A percentile compares a stretch with the other conserved stretches of the same genome.
Conservation (phyloP, 2,797 vertebrate genomes). For the Paguma larvata region DNA sequence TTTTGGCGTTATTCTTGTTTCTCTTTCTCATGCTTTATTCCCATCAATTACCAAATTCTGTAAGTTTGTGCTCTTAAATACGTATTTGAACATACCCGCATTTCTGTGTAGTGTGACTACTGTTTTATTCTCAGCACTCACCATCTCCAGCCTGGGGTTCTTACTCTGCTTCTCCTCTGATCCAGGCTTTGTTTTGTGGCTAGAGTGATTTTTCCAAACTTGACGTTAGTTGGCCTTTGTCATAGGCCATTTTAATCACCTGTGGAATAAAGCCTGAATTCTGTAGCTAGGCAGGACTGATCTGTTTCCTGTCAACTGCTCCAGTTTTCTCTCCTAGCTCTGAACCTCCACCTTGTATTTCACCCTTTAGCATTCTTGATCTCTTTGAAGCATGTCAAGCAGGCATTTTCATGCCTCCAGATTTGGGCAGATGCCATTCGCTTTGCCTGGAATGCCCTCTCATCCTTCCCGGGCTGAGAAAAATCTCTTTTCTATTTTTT, state of each 20-base stretch:
- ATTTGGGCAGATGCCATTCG: neutral
- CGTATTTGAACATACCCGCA: neutral
- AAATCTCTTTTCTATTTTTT: neutral
- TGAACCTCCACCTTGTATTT: neutral
- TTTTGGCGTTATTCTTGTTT: neutral
- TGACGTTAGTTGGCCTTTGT: neutral
- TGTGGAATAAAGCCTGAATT: conserved; percentile 3
- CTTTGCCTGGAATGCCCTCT: neutral
- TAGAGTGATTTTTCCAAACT: neutral
- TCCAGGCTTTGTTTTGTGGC: neutral
- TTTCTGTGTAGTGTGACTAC: neutral
- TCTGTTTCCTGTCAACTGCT: neutral
- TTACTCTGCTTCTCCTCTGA: neutral
- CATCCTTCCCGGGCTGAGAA: neutral
- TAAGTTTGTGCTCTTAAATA: neutral
- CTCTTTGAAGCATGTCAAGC: neutral
- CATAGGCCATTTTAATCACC: neutral
- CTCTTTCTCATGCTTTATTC: neutral
- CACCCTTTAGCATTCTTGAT: neutral
- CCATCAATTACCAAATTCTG: neutral
- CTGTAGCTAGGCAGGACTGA: neutral
- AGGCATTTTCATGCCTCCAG: neutral
- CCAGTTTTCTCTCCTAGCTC: neutral
- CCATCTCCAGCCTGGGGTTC: neutral
- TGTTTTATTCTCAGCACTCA: neutral